Evolutionary conservation across 2,888 invertebrate genomes (phyloP).

Genomic region (Hemistola chrysoprasaria): DNA sequence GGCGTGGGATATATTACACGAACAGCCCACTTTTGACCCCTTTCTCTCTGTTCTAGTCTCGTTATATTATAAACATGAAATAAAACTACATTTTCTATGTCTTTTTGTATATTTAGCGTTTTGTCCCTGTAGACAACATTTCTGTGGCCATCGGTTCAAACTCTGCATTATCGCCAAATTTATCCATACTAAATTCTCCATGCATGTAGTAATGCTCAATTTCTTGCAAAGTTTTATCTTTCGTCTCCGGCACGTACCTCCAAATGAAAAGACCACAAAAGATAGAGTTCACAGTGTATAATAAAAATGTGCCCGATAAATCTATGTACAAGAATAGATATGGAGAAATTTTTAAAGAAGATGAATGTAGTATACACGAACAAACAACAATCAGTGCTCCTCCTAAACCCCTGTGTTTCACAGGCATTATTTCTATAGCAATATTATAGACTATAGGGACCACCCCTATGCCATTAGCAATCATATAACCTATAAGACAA

Average conservation of each 20-base stretch:
- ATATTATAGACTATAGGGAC: constrained; percentile 2
- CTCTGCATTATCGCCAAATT: too few species aligned
- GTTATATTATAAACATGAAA: constrained; percentile 1
- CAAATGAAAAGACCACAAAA: constrained; percentile 12
- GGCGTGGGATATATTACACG: too few species aligned
- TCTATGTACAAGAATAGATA: constrained; percentile 15
- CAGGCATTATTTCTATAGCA: constrained; percentile 20
- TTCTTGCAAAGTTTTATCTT: constrained; percentile 17
- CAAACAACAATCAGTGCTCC: constrained; percentile 12
- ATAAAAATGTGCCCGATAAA: constrained; percentile 15
- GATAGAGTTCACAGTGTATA: constrained; percentile 6
- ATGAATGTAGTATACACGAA: constrained; percentile 8
- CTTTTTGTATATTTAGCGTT: too few species aligned
- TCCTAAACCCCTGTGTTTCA: constrained; percentile 21
- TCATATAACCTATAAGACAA: constrained; percentile 8
- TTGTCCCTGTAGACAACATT: too few species aligned
- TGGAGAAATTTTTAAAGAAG: constrained; percentile 14
- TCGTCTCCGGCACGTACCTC: constrained; percentile 22
- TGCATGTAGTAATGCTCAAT: constrained; percentile 19
- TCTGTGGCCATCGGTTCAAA: too few species aligned
- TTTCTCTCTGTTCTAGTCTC: too few species aligned
- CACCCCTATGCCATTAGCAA: constrained; percentile 3
- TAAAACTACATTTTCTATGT: not conserved
- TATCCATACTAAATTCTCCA: constrained; percentile 2
- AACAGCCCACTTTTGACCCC: too few species aligned